Base-by-base conservation (phyloP, 2,888 invertebrate genomes). In the Tuberolachnus salignus region DNA sequence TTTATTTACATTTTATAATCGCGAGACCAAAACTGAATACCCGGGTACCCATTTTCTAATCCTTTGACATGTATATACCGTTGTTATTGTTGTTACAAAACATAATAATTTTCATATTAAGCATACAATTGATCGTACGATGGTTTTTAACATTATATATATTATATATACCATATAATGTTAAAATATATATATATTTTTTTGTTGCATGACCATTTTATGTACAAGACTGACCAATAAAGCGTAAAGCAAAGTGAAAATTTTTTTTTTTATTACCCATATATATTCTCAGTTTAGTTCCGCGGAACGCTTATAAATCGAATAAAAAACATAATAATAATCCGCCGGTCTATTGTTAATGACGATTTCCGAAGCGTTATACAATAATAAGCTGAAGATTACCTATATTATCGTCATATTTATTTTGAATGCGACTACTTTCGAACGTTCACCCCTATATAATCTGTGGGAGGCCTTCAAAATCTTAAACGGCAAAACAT, bases 281-380 rank as follows among this genome's bases (percentile, higher is more conserved):
- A 44, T 49, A 23, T n/a, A 74, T 74, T 74, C 63, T 74, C 63
- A 53, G 53, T 74, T 74, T 74, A 74, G 73, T 74, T 74, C 73
- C 73, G 19, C 64, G 53, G 53, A 74, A 74, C 53, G 73, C 51
- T 73, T 51, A 23, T 34, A 34, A 4, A 34, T 6, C 63, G 44
- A 42, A 53, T 64, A 64, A 63, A 73, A 74, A n/a, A 23, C n/a
- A 73, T 63, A 72, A 14, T 13, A 59, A 34, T 44, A 63, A 63
- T 63, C 63, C 42, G 42, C 53, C 9, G n/a, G 63, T 53, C 63
- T 51, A 73, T 73, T 73, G 71, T 72, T 72, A 72, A 72, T 72
- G 63, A 74, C 53, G 53, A 53, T 74, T 74, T 74, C 23, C 26
- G 73, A 64, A 74, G 73, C 73, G 64, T 74, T 74, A 74, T 63